Percentiles rank a stretch among this genome's conserved stretches.
Conservation (phyloP, 92 coral and sea anemone species). For the Blastomussa wellsi region DNA sequence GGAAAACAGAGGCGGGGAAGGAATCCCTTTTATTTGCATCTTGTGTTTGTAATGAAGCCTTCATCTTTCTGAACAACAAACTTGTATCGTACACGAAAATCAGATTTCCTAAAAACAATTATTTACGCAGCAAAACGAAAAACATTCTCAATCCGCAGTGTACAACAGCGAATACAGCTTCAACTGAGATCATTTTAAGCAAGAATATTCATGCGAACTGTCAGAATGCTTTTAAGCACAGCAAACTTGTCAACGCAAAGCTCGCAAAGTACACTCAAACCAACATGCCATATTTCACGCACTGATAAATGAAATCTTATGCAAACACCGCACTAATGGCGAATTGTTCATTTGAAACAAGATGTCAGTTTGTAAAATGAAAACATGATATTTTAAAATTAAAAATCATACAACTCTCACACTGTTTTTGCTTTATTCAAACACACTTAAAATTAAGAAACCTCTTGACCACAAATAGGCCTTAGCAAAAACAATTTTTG, state of each 20-base stretch:
- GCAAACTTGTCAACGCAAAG: not conserved
- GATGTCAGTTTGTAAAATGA: not conserved
- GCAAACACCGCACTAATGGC: not conserved
- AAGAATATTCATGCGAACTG: not conserved
- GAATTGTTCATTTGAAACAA: not conserved
- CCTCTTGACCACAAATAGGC: not conserved
- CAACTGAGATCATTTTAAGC: not conserved
- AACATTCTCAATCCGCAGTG: not conserved
- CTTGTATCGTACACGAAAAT: not conserved
- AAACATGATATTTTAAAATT: conserved; percentile 1
- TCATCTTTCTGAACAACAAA: not conserved
- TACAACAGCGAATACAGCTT: not conserved
- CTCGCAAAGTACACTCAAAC: not conserved
- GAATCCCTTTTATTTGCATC: not conserved
- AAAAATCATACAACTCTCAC: not conserved
- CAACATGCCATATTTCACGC: not conserved
- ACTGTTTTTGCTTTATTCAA: not conserved
- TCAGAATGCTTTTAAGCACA: not conserved
- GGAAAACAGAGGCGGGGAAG: not conserved
- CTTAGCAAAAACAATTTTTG: not conserved
- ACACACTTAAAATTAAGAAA: not conserved
- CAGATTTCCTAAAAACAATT: not conserved
- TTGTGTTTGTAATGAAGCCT: not conserved
- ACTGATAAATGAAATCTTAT: not conserved
- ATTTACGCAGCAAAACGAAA: not conserved